phyloP scores from a whole-genome alignment of 53 echinoderm and acorn worm genomes.

The Antedon mediterranea region DNA sequence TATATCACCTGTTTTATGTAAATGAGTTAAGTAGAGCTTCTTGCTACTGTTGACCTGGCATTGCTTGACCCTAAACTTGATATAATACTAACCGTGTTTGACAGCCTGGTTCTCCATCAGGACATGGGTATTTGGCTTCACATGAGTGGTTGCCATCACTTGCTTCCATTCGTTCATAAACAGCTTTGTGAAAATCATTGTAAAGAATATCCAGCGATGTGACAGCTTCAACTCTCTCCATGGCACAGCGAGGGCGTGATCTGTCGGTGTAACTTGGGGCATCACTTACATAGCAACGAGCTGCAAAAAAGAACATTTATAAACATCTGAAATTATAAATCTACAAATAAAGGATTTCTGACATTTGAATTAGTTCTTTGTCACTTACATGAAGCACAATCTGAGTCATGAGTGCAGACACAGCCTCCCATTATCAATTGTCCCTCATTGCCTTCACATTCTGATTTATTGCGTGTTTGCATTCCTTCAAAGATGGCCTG shows the following conservation, averaged over 20 bases:
- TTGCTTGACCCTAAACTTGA: too few species aligned
- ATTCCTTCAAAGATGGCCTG: constrained; percentile 98
- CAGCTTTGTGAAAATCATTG: constrained; percentile 79
- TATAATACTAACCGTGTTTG: constrained; percentile 47
- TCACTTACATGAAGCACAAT: constrained; percentile 66
- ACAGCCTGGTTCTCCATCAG: constrained; percentile 58
- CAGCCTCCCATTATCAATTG: constrained; percentile 64
- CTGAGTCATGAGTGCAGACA: constrained; percentile 48
- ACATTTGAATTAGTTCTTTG: not conserved
- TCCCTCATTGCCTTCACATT: constrained; percentile 16
- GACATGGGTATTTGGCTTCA: constrained; percentile 52
- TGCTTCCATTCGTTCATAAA: constrained; percentile 83
- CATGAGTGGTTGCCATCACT: constrained; percentile 56
- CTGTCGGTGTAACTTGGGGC: constrained; percentile 32
- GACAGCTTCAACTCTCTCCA: constrained; percentile 79
- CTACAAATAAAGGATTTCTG: too few species aligned
- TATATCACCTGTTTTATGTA: too few species aligned
- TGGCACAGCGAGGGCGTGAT: constrained; percentile 52
- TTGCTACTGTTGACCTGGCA: too few species aligned
- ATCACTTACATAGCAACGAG: constrained; percentile 57
- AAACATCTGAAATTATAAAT: too few species aligned
- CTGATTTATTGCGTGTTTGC: constrained; percentile 31
- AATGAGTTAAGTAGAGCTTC: too few species aligned
- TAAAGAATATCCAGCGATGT: constrained; percentile 88
- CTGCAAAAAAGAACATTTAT: too few species aligned